phyloP scores from a whole-genome alignment of 1,140 invertebrate species.

The Augochlora pura region DNA sequence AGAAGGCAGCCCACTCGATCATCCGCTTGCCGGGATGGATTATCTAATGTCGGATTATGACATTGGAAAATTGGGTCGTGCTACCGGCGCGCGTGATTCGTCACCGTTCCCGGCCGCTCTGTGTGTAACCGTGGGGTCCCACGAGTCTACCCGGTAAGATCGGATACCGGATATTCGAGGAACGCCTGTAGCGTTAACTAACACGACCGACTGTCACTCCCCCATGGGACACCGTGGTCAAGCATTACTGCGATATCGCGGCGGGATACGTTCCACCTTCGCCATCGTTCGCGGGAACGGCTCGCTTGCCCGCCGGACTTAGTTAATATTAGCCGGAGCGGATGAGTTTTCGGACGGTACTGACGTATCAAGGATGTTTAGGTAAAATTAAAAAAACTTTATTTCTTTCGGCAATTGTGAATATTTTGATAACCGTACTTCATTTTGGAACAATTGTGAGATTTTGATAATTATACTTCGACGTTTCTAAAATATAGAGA shows the following conservation, averaged over 20 bases:
- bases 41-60: conserved; percentile 58
- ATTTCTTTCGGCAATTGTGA: no score
- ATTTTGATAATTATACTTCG: no score
- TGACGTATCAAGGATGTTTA: no score
- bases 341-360: no score
- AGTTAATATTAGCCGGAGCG: conserved; percentile 7
- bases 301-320: background rate
- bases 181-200: conserved; percentile 57
- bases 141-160: conserved; percentile 62
- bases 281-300: conserved; percentile 38
- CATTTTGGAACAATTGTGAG: no score
- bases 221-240: conserved; percentile 30
- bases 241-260: conserved; percentile 57
- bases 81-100: conserved; percentile 1
- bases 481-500: no score
- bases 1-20: conserved; percentile 22
- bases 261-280: conserved; percentile 23
- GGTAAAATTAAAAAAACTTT: no score
- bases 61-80: conserved; percentile 65
- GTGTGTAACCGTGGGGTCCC: conserved; percentile 53
- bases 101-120: conserved; percentile 50
- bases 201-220: conserved; percentile 46
- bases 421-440: no score
- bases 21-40: conserved; percentile 4
- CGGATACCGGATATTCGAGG: conserved; percentile 62